These are phyloP conservation scores for Anthopleura sola DNA, from an alignment of 64 coral and sea anemone genomes.

Conservation along the genomic window DNA sequence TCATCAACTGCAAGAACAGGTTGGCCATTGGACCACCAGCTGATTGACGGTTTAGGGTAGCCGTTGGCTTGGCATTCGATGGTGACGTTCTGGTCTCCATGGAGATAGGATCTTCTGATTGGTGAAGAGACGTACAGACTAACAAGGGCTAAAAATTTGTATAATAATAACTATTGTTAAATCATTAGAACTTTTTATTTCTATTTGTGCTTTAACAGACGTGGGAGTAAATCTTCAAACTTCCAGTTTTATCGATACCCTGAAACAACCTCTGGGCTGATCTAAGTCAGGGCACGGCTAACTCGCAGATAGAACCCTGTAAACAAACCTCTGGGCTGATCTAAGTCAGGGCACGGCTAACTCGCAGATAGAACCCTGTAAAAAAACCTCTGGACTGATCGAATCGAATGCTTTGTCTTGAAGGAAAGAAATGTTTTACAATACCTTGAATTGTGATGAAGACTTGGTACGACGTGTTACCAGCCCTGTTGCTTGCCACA, in stretches of 20 bases:
- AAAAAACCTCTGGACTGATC: too few species aligned
- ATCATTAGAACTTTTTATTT: background rate
- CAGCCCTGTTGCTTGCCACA: constrained; percentile 2
- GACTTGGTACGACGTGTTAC: background rate
- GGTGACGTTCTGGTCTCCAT: constrained; percentile 11
- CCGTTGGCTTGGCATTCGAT: constrained; percentile 44
- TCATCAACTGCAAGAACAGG: background rate
- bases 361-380: too few species aligned
- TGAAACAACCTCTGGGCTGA: too few species aligned
- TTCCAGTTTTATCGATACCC: too few species aligned
- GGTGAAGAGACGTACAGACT: background rate
- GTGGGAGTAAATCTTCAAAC: too few species aligned
- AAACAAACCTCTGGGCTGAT: too few species aligned
- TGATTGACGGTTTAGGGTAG: constrained; percentile 21
- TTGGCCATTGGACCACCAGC: constrained; percentile 23
- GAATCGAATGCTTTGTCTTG: too few species aligned
- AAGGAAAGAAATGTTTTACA: background rate
- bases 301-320: too few species aligned
- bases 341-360: too few species aligned
- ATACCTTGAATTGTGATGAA: constrained; percentile 17
- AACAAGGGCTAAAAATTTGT: background rate
- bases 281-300: too few species aligned
- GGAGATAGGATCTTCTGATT: background rate
- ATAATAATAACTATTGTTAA: background rate
- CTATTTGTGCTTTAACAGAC: too few species aligned